Base-by-base conservation (phyloP, 2,888 invertebrate genomes). In the Philhelius pedissequus region DNA sequence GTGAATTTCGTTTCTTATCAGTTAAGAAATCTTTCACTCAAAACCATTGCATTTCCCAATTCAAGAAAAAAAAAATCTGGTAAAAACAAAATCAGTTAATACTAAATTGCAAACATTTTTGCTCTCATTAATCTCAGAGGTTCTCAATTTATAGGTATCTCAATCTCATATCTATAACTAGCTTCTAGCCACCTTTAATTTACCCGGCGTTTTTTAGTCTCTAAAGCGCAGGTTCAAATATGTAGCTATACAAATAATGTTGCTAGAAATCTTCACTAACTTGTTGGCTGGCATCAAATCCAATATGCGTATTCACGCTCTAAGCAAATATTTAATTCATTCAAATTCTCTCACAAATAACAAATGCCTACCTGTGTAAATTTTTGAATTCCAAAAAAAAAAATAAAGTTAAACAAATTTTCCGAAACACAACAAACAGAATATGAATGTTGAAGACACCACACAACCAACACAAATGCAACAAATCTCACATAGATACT, bases 201-300 rank as follows among this genome's bases (percentile, higher is more conserved):
- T 54, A 73, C 52, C 82, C 82, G 82, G 82, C 82, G 74, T 78
- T 74, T 78, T 60, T 15, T 11, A 2, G 30, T 13, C 30, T 27
- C 58, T 6, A 83, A 43, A 30, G 83, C 83, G 83, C 83, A 83
- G 38, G 83, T 75, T 45, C 69, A n/a, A 3, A 4, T n/a, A 1
- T n/a, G n/a, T n/a, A n/a, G n/a, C n/a, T n/a, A 15, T 9, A 15
- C 3, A 15, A 9, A 27, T 52, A 52, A 79, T 79, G 79, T 70
- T 75, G 69, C 74, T 4, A 52, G 20, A 66, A 69, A 74, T 54
- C 66, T 2, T 35, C n/a, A n/a, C 43, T 18, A 18, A 18, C 18
- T 7, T 15, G 3, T 45, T 45, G 62, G 3, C 52, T 45, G 62
- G 74, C 69, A 80, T 43, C 70, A 76, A 22, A 52, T 45, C 8